A percentile compares a stretch with the other conserved stretches of the same genome.
phyloP scores from a whole-genome alignment of 64 coral and sea anemone species.

The Pocillopora verrucosa region DNA sequence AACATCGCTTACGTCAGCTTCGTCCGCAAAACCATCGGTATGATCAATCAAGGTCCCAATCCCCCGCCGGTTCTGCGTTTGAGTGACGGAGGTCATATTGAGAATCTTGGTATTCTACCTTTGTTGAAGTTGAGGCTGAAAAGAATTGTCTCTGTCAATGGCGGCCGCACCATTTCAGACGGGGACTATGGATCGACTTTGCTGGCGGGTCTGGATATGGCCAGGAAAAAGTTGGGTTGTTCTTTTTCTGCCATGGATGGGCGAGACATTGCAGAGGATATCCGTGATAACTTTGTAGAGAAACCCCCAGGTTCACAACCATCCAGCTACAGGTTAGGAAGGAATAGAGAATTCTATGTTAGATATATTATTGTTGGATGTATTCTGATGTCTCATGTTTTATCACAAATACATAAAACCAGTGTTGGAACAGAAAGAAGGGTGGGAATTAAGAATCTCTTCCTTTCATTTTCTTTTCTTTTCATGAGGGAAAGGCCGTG shows the following conservation, averaged over 20 bases:
- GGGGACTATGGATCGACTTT: slow-evolving; percentile 23
- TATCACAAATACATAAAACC: no score
- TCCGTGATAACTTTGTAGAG: slow-evolving; percentile 61
- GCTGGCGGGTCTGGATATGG: slow-evolving; percentile 42
- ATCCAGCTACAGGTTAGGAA: slow-evolving; percentile 48
- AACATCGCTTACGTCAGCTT: slow-evolving; percentile 68
- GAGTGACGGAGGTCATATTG: slow-evolving; percentile 79
- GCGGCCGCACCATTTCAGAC: slow-evolving; percentile 32
- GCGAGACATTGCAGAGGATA: slow-evolving; percentile 66
- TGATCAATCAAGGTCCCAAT: slow-evolving; percentile 61
- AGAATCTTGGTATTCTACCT: slow-evolving; percentile 57
- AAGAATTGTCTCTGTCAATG: slow-evolving; percentile 62
- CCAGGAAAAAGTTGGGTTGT: slow-evolving; percentile 64
- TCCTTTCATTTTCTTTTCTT: no score
- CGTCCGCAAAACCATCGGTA: slow-evolving; percentile 43
- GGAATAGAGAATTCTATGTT: background rate
- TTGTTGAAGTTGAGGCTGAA: slow-evolving; percentile 47
- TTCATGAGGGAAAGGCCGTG: no score
- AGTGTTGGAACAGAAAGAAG: no score
- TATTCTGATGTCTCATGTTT: background rate
- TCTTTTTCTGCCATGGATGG: slow-evolving; percentile 29
- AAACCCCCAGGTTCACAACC: slow-evolving; percentile 40
- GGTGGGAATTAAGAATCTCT: no score
- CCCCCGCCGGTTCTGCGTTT: slow-evolving; percentile 46
- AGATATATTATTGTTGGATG: background rate